These are phyloP conservation scores for Clepsis dumicolana DNA, from an alignment of 2,888 invertebrate genomes.

Conservation along the genomic window DNA sequence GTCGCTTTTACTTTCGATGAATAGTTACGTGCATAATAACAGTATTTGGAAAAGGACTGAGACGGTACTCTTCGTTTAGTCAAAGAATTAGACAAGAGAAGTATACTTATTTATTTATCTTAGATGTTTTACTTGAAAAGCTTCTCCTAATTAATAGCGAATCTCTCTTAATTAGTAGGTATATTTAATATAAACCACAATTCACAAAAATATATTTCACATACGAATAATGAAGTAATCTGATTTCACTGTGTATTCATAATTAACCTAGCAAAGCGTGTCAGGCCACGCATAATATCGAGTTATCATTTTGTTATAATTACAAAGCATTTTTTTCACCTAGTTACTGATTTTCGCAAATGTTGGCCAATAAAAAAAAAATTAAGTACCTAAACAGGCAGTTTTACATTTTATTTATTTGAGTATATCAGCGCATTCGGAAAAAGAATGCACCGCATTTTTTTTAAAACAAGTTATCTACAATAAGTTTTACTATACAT, in stretches of 20 bases:
- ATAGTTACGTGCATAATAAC: conserved; percentile 9
- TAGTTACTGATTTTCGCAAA: neutral
- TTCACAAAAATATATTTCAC: neutral
- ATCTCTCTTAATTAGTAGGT: too few species aligned
- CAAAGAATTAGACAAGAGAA: neutral
- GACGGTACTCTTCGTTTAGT: too few species aligned
- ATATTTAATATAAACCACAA: too few species aligned
- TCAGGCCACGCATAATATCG: neutral
- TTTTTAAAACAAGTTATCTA: too few species aligned
- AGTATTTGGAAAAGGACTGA: neutral
- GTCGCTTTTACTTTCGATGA: conserved; percentile 6
- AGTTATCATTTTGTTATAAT: neutral
- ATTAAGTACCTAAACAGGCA: too few species aligned
- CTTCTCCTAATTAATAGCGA: too few species aligned
- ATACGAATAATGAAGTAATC: neutral
- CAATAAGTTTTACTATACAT: too few species aligned
- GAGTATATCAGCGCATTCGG: too few species aligned
- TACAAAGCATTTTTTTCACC: neutral
- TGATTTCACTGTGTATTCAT: neutral
- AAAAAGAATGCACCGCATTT: too few species aligned
- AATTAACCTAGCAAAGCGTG: neutral
- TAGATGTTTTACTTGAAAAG: too few species aligned
- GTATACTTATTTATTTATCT: neutral
- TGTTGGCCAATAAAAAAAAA: too few species aligned
- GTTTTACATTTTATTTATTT: too few species aligned